Evolutionary conservation across 35 echinoderm and acorn worm genomes (phyloP).

Genomic region (Amphiura filiformis): DNA sequence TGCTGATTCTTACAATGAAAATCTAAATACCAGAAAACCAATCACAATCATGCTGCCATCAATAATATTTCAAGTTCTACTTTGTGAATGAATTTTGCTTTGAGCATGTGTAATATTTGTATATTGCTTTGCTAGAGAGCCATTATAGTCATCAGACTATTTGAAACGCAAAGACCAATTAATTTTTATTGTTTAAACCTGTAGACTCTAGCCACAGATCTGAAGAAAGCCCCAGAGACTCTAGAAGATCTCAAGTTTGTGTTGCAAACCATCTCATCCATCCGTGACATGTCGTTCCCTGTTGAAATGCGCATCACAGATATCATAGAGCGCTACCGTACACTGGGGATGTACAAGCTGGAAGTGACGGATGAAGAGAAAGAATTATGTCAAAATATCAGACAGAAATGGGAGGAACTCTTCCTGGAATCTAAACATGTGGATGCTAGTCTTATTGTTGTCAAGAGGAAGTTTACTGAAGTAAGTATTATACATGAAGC

Average conservation of each 20-base stretch:
- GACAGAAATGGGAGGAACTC: constrained; percentile 86
- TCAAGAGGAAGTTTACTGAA: constrained; percentile 99
- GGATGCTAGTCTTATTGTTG: constrained; percentile 90
- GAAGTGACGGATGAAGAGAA: constrained; percentile 77
- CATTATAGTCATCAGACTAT: too few relatives aligned
- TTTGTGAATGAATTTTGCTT: too few relatives aligned
- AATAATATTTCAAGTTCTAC: too few relatives aligned
- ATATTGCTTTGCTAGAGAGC: too few relatives aligned
- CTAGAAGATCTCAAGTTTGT: constrained; percentile 98
- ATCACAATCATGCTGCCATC: too few relatives aligned
- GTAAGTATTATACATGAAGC: constrained; percentile 31
- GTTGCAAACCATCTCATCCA: constrained; percentile 88
- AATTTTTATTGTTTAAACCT: too few relatives aligned
- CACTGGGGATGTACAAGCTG: constrained; percentile 86
- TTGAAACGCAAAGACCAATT: too few relatives aligned
- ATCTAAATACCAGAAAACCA: too few relatives aligned
- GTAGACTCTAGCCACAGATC: constrained; percentile 60
- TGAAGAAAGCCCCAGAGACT: constrained; percentile 90
- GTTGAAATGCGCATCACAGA: constrained; percentile 94
- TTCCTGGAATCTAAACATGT: constrained; percentile 96
- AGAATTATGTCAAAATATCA: constrained; percentile 64
- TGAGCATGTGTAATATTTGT: too few relatives aligned
- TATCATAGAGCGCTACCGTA: constrained; percentile 91
- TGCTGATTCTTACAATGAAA: too few relatives aligned
- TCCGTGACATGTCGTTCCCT: constrained; percentile 87